Evolutionary conservation across 2,797 vertebrate species (phyloP).

Genomic region (Melanotaenia pygmaea): DNA sequence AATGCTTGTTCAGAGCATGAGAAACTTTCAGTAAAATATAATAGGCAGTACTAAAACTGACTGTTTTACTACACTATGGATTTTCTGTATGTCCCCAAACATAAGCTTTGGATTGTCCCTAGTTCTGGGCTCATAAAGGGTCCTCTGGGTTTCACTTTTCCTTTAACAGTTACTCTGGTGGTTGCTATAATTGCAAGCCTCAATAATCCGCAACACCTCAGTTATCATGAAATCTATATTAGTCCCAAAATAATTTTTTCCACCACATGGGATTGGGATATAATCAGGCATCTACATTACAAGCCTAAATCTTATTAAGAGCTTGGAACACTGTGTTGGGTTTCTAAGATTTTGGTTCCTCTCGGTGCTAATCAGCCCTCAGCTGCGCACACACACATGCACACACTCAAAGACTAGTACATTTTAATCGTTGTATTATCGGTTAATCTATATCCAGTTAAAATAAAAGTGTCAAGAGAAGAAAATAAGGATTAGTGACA

Average conservation of each 20-base stretch:
- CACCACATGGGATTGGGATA: constrained; percentile 51
- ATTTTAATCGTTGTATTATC: constrained; percentile 38
- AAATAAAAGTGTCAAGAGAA: not conserved
- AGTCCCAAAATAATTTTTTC: constrained; percentile 47
- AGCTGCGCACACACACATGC: constrained; percentile 4
- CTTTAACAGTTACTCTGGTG: constrained; percentile 2
- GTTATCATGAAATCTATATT: constrained; percentile 63
- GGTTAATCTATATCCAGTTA: constrained; percentile 23
- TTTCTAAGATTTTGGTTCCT: constrained; percentile 61
- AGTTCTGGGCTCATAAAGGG: not conserved
- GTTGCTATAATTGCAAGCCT: constrained; percentile 26
- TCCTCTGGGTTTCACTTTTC: not conserved
- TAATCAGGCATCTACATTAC: constrained; percentile 74
- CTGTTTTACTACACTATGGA: no score
- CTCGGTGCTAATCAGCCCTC: constrained; percentile 49
- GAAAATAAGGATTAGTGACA: not conserved
- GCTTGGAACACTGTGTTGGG: constrained; percentile 59
- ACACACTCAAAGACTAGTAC: constrained; percentile 2
- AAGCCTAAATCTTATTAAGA: constrained; percentile 70
- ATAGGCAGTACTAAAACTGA: no score
- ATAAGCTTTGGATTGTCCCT: not conserved
- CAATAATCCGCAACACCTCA: constrained; percentile 43
- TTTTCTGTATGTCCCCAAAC: not conserved
- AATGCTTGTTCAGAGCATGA: no score
- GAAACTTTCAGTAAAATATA: no score